These are phyloP conservation scores for Didymodactylos carnosus DNA, from an alignment of 2,888 invertebrate genomes.

Conservation along the genomic window DNA sequence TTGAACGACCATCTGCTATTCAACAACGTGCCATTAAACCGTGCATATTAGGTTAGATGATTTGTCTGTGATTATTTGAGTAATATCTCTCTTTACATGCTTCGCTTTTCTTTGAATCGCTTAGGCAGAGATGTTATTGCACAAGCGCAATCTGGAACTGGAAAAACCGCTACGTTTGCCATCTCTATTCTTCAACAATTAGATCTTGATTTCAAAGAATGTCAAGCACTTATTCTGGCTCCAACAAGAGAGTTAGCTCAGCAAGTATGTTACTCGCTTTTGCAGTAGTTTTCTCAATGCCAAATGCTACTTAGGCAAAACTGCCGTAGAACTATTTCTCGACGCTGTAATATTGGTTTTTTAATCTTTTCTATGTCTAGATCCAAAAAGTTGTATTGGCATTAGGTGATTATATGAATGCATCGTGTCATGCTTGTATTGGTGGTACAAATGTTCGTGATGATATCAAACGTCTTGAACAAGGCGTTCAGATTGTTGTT, in stretches of 20 bases:
- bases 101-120: not conserved
- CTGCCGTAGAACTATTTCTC: too few relatives aligned
- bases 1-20: slow-evolving; percentile 14
- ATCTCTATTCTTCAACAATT: slow-evolving; percentile 72
- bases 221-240: slow-evolving; percentile 90
- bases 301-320: too few relatives aligned
- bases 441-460: slow-evolving; percentile 96
- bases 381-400: slow-evolving; percentile 74
- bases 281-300: too few relatives aligned
- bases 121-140: slow-evolving; percentile 85
- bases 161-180: slow-evolving; percentile 97
- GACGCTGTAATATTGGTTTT: too few relatives aligned
- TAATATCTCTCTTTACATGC: not conserved
- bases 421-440: slow-evolving; percentile 93
- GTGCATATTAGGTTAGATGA: slow-evolving; percentile 32
- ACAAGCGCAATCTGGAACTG: slow-evolving; percentile 97
- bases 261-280: too few relatives aligned
- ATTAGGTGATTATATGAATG: slow-evolving; percentile 91
- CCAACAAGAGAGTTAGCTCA: slow-evolving; percentile 69
- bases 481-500: slow-evolving; percentile 81
- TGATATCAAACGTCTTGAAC: slow-evolving; percentile 77
- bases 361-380: too few relatives aligned
- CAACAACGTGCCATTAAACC: slow-evolving; percentile 15
- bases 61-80: not conserved
- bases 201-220: slow-evolving; percentile 58